Evolutionary conservation across 2,797 vertebrate genomes (phyloP).

Genomic region (Euphonia xanthogaster): DNA sequence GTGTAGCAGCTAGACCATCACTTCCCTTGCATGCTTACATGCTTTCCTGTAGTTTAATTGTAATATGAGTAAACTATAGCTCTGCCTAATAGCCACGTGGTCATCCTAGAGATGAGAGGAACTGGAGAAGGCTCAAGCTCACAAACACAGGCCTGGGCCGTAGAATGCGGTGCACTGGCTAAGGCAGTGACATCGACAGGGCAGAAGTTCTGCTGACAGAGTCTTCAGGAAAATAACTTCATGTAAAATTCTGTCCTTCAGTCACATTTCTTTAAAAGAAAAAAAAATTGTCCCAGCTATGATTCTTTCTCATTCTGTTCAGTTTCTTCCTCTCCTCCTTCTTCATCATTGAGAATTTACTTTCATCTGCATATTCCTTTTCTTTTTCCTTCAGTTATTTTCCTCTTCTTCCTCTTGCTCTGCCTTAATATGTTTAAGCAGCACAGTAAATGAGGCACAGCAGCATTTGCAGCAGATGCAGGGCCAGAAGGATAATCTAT

Average conservation of each 20-base stretch:
- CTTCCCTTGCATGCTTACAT: slow-evolving; percentile 44
- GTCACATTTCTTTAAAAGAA: not conserved
- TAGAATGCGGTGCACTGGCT: not conserved
- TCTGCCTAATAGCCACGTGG: slow-evolving; percentile 35
- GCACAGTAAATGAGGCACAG: not conserved
- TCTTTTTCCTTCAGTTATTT: not conserved
- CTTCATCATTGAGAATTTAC: not conserved
- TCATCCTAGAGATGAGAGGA: slow-evolving; percentile 29
- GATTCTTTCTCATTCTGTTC: not conserved
- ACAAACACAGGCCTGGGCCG: not conserved
- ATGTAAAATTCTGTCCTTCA: not conserved
- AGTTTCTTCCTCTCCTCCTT: not conserved
- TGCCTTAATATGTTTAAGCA: not conserved
- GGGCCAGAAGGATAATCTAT: slow-evolving; percentile 5
- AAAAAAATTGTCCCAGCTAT: not conserved
- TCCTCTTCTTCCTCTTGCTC: not conserved
- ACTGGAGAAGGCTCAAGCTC: not conserved
- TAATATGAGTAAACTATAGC: slow-evolving; percentile 37
- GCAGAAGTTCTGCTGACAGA: not conserved
- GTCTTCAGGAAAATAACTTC: not conserved
- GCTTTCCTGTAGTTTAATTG: slow-evolving; percentile 61
- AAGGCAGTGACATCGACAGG: not conserved
- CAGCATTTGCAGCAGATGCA: slow-evolving; percentile 29
- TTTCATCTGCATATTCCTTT: not conserved
- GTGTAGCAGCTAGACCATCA: slow-evolving; percentile 47